Percentiles rank a stretch among this genome's conserved stretches.
Conservation (phyloP, 2,888 invertebrate genomes). For the Gnatocerus cornutus region DNA sequence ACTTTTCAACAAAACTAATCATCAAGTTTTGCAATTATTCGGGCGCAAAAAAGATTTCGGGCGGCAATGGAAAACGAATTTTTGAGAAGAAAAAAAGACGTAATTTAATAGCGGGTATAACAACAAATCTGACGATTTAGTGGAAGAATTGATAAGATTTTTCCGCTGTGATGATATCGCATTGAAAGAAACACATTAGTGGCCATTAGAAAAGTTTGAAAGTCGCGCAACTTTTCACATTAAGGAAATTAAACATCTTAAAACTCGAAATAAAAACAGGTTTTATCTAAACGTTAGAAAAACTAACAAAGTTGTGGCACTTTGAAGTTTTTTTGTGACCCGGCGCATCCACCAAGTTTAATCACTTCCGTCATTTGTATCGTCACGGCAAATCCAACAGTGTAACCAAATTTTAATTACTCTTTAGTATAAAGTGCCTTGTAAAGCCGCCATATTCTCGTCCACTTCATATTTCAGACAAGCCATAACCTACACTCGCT, state of each 20-base stretch:
- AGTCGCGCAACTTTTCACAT: constrained; percentile 20
- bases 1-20: constrained; percentile 23
- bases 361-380: too few species aligned
- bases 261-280: neutral
- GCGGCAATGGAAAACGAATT: constrained; percentile 12
- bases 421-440: neutral
- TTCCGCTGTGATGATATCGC: constrained; percentile 12
- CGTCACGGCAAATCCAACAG: neutral
- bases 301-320: too few species aligned
- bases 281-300: neutral
- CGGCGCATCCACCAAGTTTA: too few species aligned
- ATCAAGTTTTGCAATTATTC: constrained; percentile 29
- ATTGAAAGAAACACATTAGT: constrained; percentile 24
- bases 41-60: constrained; percentile 1
- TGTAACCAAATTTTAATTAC: neutral
- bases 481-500: constrained; percentile 6
- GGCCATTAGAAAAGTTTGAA: constrained; percentile 20
- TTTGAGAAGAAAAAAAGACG: neutral
- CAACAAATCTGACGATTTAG: constrained; percentile 1
- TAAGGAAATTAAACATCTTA: constrained; percentile 3
- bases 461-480: constrained; percentile 1
- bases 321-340: too few species aligned
- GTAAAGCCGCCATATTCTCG: too few species aligned
- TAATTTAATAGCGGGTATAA: neutral
- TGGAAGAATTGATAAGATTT: constrained; percentile 16